Conservation (phyloP, 2,888 invertebrate species). For the Heliconius ismenius region DNA sequence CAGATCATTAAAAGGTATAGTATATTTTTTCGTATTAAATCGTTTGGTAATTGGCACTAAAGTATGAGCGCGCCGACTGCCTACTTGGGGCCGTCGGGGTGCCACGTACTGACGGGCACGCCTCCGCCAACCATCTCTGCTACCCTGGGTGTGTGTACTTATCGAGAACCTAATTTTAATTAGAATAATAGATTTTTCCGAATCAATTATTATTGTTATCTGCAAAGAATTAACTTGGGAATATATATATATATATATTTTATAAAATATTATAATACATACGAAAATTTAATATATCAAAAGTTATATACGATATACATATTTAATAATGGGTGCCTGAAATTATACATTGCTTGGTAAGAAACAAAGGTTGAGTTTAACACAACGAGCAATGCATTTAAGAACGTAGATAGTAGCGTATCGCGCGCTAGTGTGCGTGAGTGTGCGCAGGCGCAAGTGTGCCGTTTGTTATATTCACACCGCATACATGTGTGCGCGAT, state of each 20-base stretch:
- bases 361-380: constrained; percentile 43
- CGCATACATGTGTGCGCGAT: constrained; percentile 46
- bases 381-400: constrained; percentile 51
- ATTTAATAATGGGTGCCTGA: constrained; percentile 44
- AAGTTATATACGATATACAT: constrained; percentile 34
- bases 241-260: no score
- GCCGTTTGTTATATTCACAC: constrained; percentile 44
- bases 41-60: constrained; percentile 50
- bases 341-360: constrained; percentile 55
- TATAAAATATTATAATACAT: neutral
- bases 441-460: constrained; percentile 47
- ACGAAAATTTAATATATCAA: constrained; percentile 40
- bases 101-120: constrained; percentile 63
- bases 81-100: constrained; percentile 75
- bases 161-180: neutral
- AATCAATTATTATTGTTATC: neutral
- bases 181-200: neutral
- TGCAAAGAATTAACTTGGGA: neutral
- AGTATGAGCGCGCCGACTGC: constrained; percentile 58
- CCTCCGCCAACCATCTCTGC: constrained; percentile 54
- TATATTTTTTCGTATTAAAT: constrained; percentile 40
- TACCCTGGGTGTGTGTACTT: neutral
- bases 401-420: constrained; percentile 53
- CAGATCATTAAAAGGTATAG: constrained; percentile 30
- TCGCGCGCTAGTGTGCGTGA: constrained; percentile 39